These are phyloP conservation scores for Calcarius lapponicus DNA, from an alignment of 2,797 vertebrate genomes.

Conservation along the genomic window DNA sequence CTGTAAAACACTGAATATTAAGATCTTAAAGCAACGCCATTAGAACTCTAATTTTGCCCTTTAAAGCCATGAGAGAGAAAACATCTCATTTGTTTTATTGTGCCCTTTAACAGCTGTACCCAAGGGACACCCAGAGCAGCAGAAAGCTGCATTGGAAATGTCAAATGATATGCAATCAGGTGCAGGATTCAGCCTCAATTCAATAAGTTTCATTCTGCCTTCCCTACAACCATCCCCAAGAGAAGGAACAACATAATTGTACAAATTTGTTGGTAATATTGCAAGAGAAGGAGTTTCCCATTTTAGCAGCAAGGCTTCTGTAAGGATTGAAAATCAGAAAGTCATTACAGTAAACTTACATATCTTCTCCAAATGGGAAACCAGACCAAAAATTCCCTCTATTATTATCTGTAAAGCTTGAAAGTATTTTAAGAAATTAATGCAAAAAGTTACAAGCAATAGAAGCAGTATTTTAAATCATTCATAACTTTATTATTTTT, in stretches of 20 bases:
- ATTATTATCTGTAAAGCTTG: not conserved
- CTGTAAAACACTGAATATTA: not conserved
- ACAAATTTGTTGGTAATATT: not conserved
- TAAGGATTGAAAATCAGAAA: not conserved
- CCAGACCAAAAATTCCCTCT: not conserved
- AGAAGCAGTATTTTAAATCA: not conserved
- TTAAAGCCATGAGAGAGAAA: not conserved
- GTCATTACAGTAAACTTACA: not conserved
- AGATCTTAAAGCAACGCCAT: not conserved
- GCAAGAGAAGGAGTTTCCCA: not conserved
- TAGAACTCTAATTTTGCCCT: conserved; percentile 4
- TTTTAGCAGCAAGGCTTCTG: not conserved
- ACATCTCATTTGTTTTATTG: conserved; percentile 2
- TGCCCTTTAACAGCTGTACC: not conserved
- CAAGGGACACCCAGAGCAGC: not conserved
- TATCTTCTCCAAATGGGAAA: not conserved
- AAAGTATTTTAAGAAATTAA: not conserved
- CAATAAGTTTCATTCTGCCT: not conserved
- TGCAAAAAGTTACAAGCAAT: not conserved
- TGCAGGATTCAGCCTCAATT: not conserved
- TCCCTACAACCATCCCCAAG: not conserved
- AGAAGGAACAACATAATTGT: not conserved
- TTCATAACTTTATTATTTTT: not conserved
- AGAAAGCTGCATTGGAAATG: not conserved
- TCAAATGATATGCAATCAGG: not conserved